Conservation (phyloP, 2,797 vertebrate genomes). For the Gymnocypris eckloni region DNA sequence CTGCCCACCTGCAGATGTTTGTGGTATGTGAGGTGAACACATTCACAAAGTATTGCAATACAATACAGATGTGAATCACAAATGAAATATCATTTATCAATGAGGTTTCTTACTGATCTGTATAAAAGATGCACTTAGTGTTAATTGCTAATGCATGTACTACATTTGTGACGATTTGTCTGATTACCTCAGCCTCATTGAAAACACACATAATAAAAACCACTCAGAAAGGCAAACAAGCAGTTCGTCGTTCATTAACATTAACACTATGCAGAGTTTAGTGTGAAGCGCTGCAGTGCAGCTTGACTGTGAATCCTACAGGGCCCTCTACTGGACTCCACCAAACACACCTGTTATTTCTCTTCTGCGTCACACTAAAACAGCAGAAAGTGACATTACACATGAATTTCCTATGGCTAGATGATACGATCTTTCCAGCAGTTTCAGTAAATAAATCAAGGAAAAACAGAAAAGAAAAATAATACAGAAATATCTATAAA, state of each 20-base stretch:
- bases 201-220: constrained; percentile 5
- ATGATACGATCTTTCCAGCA: not conserved
- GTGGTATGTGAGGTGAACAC: constrained; percentile 11
- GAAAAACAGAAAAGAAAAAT: not conserved
- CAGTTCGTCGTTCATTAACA: not conserved
- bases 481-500: not conserved
- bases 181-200: not conserved
- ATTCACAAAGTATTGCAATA: not conserved
- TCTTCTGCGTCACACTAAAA: not conserved
- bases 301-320: constrained; percentile 46
- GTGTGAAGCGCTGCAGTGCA: not conserved
- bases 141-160: not conserved
- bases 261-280: not conserved
- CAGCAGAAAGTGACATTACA: not conserved
- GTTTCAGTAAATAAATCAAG: not conserved
- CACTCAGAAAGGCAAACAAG: not conserved
- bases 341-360: not conserved
- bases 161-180: constrained; percentile 5
- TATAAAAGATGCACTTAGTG: not conserved
- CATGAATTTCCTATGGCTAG: not conserved
- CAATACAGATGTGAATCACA: not conserved
- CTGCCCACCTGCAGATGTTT: constrained; percentile 49
- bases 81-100: not conserved
- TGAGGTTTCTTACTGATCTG: not conserved
- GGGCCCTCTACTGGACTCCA: constrained; percentile 67